Evolutionary conservation across 2,888 invertebrate genomes (phyloP).

Genomic region (Drosophila conformis): DNA sequence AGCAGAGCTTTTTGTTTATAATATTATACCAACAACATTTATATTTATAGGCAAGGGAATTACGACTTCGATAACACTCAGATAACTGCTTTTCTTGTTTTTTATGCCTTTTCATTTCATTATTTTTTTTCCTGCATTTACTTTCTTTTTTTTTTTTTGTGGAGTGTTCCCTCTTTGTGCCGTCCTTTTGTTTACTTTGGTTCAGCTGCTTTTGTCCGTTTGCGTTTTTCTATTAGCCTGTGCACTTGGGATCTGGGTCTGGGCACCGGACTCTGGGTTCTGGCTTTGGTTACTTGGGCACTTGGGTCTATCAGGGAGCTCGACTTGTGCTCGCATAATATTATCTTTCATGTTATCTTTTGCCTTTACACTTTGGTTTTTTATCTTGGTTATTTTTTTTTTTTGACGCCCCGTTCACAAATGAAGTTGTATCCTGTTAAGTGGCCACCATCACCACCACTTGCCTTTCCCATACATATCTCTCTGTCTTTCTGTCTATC

Average conservation of each 20-base stretch:
- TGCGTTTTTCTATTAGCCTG: constrained; percentile 60
- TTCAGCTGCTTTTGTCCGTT: constrained; percentile 49
- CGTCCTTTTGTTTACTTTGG: constrained; percentile 49
- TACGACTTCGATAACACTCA: not conserved
- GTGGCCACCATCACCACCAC: constrained; percentile 47
- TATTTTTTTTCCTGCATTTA: constrained; percentile 13
- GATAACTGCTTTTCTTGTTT: not conserved
- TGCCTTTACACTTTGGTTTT: constrained; percentile 61
- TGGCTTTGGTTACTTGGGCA: constrained; percentile 20
- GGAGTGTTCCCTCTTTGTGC: constrained; percentile 28
- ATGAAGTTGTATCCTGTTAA: constrained; percentile 76
- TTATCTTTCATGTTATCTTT: constrained; percentile 76
- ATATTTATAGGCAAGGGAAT: constrained; percentile 4
- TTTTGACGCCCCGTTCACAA: constrained; percentile 58
- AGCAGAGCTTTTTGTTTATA: not conserved
- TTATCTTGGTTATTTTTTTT: constrained; percentile 18
- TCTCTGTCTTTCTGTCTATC: not conserved
- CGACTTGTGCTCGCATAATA: constrained; percentile 65
- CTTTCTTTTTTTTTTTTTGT: constrained; percentile 13
- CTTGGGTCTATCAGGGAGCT: constrained; percentile 20
- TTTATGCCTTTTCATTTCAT: not conserved
- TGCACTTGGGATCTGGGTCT: constrained; percentile 17
- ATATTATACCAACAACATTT: not conserved
- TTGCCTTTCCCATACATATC: not conserved
- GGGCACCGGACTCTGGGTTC: constrained; percentile 2